Evolutionary conservation across 2,113 vertebrate genomes (phyloP).

Genomic region (Sisor rabdophorus): DNA sequence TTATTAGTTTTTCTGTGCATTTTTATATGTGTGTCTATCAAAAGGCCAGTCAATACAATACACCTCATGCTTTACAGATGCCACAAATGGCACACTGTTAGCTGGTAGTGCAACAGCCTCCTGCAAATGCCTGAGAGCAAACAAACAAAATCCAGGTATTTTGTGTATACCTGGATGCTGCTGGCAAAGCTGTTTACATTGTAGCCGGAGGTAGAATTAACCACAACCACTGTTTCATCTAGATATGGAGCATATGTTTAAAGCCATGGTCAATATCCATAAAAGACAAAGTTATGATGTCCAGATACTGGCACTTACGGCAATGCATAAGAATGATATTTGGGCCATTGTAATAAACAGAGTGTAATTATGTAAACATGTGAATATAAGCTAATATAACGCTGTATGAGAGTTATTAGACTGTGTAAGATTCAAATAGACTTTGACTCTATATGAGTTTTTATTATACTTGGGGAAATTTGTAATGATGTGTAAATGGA

Average conservation of each 20-base stretch:
- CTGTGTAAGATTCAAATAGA: no score
- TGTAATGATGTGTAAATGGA: no score
- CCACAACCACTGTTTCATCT: background rate
- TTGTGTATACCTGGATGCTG: slow-evolving; percentile 9
- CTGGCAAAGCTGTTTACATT: slow-evolving; percentile 14
- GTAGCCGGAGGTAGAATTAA: slow-evolving; percentile 6
- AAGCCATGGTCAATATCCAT: background rate
- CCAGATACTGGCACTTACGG: background rate
- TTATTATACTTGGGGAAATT: no score
- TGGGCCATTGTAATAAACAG: no score
- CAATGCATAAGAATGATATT: no score
- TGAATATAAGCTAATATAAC: no score
- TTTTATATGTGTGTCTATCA: background rate
- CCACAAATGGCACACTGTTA: background rate
- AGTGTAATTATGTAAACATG: no score
- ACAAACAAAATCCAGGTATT: no score
- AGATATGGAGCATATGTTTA: background rate
- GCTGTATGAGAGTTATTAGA: no score
- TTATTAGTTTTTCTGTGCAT: background rate
- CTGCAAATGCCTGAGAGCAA: background rate
- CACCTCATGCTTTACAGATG: background rate
- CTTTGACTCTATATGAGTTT: no score
- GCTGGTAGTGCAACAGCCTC: background rate
- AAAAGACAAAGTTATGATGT: background rate
- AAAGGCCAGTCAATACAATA: background rate